Evolutionary conservation across 2,797 vertebrate species (phyloP).

Genomic region (Anableps anableps): DNA sequence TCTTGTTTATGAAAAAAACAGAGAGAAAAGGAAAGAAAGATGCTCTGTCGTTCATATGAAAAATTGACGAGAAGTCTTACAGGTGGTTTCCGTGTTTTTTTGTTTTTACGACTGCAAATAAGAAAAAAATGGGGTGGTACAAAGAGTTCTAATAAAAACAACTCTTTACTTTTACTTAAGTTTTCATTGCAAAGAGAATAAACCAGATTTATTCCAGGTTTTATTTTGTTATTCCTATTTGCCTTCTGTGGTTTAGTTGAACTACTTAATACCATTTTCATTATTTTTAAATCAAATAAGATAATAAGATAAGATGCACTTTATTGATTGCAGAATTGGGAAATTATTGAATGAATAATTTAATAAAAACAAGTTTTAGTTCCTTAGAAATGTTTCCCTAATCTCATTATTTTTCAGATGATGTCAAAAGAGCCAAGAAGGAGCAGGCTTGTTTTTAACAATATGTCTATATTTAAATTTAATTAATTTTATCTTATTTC

Average conservation of each 20-base stretch:
- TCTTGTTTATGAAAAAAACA: background rate
- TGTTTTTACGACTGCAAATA: background rate
- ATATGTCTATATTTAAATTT: background rate
- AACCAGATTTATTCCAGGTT: background rate
- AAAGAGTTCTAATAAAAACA: background rate
- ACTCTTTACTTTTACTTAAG: background rate
- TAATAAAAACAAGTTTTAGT: no score
- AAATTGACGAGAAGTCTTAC: background rate
- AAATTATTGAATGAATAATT: background rate
- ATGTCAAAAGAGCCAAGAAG: background rate
- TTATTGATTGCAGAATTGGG: background rate
- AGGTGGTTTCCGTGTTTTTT: background rate
- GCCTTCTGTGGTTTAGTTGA: background rate
- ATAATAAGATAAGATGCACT: background rate
- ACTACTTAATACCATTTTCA: background rate
- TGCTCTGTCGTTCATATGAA: background rate
- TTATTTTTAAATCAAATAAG: background rate
- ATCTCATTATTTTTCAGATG: background rate
- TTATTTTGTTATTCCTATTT: background rate
- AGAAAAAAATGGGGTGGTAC: background rate
- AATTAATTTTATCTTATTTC: background rate
- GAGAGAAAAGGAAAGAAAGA: background rate
- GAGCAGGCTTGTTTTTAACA: background rate
- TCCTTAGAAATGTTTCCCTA: no score
- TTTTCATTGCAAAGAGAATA: background rate